Evolutionary conservation across 2,888 invertebrate species (phyloP), one percentile per base, ranked within the genome.

Genomic region (Acleris cristana): DNA sequence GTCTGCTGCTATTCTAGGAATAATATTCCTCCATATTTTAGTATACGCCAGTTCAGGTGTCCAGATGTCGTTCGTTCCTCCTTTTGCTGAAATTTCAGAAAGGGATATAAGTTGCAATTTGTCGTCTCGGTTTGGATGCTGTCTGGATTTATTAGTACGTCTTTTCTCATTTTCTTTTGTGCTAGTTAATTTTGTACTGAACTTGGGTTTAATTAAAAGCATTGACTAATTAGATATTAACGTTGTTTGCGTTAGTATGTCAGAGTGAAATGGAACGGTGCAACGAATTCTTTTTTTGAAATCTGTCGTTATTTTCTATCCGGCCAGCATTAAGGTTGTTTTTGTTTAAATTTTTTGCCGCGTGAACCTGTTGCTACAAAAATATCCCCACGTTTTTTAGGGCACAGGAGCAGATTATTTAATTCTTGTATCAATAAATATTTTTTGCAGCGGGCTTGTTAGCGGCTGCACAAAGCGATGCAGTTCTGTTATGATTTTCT

Each of bases 1-100:
- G 90, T 90, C 92, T 89, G 90, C 77, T 89, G 91, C 92, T 91
- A 91, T 92, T 92, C 92, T 90, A 91, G 90, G 92, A 92, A 92
- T 86, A 84, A 85, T 89, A 87, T 89, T 87, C 85, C 81, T 79
- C 81, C 85, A 86, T 89, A 86, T 88, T 84, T 83, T 79, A 73
- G 82, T 79, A 81, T 90, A 90, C 90, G 91, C 90, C 79, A 78
- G 88, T 82, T 80, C 91, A 92, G 92, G 90, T 91, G 90, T 81
- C 89, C 92, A 92, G 90, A 92, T 92, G 92, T 90, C 81, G 85
- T 82, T 76, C 74, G 75, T 71, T 77, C 73, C 21, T 57, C 79
- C 75, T 89, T 89, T 90, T 89, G 88, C 82, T 77, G 70, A 80
- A 79, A 77, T 78, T 81, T 79, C 74, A 78, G 74, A 77, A 73